phyloP scores from a whole-genome alignment of 2,113 vertebrate species.

The Oenanthe melanoleuca region DNA sequence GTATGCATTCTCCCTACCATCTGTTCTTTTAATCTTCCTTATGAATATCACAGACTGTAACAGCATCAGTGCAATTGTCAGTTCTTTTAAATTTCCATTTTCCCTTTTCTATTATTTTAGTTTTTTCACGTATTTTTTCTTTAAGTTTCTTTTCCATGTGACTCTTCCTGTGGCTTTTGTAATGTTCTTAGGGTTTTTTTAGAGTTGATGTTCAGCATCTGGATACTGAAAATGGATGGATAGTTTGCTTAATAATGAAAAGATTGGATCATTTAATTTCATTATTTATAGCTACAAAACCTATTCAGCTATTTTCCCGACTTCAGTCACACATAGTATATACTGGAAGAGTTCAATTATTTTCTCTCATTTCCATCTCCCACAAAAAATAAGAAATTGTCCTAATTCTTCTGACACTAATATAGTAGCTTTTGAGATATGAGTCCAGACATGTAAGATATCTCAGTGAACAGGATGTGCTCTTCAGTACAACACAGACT shows the following conservation, averaged over 20 bases:
- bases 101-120: background rate
- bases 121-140: slow-evolving; percentile 5
- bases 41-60: background rate
- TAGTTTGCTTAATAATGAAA: slow-evolving; percentile 15
- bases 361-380: slow-evolving; percentile 10
- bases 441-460: slow-evolving; percentile 32
- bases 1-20: background rate
- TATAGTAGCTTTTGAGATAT: background rate
- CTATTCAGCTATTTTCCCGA: slow-evolving; percentile 9
- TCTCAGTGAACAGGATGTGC: slow-evolving; percentile 17
- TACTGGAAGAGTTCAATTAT: background rate
- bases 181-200: background rate
- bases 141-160: background rate
- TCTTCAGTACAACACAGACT: background rate
- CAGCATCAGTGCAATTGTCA: background rate
- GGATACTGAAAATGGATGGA: background rate
- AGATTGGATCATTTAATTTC: background rate
- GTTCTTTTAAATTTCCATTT: background rate
- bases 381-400: background rate
- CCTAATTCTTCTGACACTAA: background rate
- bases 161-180: background rate
- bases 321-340: background rate
- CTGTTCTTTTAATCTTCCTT: slow-evolving; percentile 15
- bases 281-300: background rate
- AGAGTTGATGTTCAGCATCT: background rate